These are phyloP conservation scores for Labeo catla DNA, from an alignment of 2,113 vertebrate genomes.

Conservation along the genomic window DNA sequence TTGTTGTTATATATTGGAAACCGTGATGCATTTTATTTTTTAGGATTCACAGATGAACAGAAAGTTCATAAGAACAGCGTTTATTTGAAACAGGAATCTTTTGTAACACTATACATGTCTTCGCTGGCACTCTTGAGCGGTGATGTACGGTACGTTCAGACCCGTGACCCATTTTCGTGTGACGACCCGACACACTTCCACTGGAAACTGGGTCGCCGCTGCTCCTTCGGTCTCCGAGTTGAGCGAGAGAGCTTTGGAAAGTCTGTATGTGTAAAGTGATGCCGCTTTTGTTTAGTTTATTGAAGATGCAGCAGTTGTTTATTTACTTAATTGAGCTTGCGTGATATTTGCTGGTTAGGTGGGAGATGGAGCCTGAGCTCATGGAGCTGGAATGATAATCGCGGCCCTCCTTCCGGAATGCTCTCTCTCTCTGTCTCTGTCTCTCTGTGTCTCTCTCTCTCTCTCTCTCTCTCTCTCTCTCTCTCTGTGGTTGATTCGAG, in stretches of 20 bases:
- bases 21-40: neutral
- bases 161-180: neutral
- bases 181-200: neutral
- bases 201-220: neutral
- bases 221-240: constrained; percentile 17
- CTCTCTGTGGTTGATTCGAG: constrained; percentile 65
- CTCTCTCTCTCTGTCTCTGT: constrained; percentile 34
- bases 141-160: neutral
- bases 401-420: constrained; percentile 61
- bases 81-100: too few relatives aligned
- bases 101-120: neutral
- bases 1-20: neutral
- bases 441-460: constrained; percentile 54
- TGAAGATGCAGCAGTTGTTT: constrained; percentile 73
- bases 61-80: too few relatives aligned
- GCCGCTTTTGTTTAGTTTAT: constrained; percentile 66
- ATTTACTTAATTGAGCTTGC: constrained; percentile 74
- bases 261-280: constrained; percentile 41
- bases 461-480: constrained; percentile 44
- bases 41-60: too few relatives aligned
- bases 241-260: constrained; percentile 49
- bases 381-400: constrained; percentile 79
- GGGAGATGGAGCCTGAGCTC: constrained; percentile 76
- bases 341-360: constrained; percentile 79
- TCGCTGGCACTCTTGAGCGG: neutral